Evolutionary conservation across 2,113 vertebrate species (phyloP).

Genomic region (Cricetomys ansorgei): DNA sequence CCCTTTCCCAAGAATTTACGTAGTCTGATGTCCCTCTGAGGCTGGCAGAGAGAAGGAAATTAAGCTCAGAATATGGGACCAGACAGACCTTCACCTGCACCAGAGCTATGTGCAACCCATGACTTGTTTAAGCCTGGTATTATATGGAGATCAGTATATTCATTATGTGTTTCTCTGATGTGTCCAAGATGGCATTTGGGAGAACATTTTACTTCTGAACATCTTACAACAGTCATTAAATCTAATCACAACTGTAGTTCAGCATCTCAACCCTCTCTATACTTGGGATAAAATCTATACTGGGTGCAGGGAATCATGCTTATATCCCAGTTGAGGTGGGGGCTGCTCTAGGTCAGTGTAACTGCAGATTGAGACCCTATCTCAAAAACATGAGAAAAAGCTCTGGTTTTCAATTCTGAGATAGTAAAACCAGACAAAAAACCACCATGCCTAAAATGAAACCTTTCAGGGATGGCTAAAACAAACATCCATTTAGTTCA

Average conservation of each 20-base stretch:
- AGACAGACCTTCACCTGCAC: neutral
- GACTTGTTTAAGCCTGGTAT: neutral
- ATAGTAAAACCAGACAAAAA: neutral
- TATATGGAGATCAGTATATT: neutral
- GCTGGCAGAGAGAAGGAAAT: neutral
- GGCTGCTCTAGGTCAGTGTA: neutral
- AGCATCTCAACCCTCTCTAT: neutral
- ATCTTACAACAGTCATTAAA: neutral
- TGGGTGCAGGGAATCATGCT: neutral
- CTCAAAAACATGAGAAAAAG: neutral
- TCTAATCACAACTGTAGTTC: neutral
- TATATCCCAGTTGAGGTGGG: neutral
- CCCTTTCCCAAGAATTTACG: neutral
- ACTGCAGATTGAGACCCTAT: neutral
- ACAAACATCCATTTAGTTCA: neutral
- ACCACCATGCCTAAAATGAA: neutral
- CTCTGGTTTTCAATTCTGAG: neutral
- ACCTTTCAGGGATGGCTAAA: neutral
- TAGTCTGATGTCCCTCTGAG: neutral
- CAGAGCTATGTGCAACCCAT: neutral
- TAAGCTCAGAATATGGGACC: neutral
- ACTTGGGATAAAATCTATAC: slow-evolving; percentile 7
- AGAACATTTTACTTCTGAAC: neutral
- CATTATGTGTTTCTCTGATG: neutral
- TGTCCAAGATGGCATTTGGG: neutral